These are phyloP conservation scores for Dendropsophus ebraccatus DNA, from an alignment of 2,113 vertebrate genomes.

Conservation along the genomic window DNA sequence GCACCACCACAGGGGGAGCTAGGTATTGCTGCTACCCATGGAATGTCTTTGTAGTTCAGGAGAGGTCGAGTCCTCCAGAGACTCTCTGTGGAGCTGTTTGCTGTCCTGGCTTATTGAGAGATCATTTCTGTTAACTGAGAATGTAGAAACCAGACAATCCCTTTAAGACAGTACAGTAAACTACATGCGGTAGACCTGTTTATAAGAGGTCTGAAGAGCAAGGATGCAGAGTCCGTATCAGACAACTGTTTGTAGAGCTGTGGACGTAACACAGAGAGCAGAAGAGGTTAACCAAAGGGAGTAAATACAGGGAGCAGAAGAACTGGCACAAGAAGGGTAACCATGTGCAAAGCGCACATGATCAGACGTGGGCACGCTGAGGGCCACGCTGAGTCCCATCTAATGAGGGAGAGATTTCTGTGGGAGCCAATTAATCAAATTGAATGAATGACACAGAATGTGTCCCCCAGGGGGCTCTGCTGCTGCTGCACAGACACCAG, in stretches of 20 bases:
- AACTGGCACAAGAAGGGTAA: background rate
- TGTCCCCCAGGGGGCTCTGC: conserved; percentile 34
- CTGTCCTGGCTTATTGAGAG: no score
- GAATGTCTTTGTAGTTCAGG: no score
- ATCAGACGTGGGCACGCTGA: conserved; percentile 27
- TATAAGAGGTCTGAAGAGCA: background rate
- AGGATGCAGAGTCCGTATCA: background rate
- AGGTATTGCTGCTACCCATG: no score
- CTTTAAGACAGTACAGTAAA: no score
- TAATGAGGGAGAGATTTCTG: conserved; percentile 44
- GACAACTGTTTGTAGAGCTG: background rate
- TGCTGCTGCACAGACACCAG: background rate
- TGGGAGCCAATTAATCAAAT: conserved; percentile 51
- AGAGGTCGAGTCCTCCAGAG: no score
- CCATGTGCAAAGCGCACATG: conserved; percentile 17
- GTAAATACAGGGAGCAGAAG: background rate
- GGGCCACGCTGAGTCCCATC: conserved; percentile 28
- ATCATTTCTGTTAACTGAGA: no score
- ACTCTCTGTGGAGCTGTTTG: no score
- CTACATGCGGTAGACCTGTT: background rate
- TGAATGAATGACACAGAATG: conserved; percentile 51
- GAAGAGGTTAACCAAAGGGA: background rate
- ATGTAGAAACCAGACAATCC: no score
- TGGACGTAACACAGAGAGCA: background rate
- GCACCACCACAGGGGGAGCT: no score